These are phyloP conservation scores for Argyra leucocephala DNA, from an alignment of 2,888 invertebrate genomes.

Conservation along the genomic window DNA sequence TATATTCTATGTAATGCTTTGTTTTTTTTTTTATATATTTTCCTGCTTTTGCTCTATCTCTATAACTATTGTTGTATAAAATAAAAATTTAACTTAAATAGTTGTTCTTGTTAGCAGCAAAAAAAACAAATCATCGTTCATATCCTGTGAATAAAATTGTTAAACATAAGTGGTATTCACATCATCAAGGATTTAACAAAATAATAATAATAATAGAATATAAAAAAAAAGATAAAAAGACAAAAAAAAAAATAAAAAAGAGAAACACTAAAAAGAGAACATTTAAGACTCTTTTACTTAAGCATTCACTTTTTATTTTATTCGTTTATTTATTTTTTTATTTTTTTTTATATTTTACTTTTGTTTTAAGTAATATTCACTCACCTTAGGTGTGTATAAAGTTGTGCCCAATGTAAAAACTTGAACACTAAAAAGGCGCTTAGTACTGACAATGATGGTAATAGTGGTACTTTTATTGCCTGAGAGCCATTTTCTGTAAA, in stretches of 20 bases:
- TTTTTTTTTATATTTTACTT: not conserved
- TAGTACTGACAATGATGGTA: not conserved
- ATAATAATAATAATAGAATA: constrained; percentile 1
- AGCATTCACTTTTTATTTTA: not conserved
- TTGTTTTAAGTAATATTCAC: not conserved
- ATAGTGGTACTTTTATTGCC: constrained; percentile 3
- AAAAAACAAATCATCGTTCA: not conserved
- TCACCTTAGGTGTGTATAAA: not conserved
- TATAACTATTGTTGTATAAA: too few relatives aligned
- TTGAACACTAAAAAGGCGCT: not conserved
- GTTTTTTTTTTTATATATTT: not conserved
- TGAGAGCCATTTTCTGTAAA: not conserved
- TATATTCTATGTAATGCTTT: too few relatives aligned
- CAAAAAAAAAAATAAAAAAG: not conserved
- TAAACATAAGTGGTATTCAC: constrained; percentile 3
- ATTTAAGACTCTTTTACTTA: not conserved
- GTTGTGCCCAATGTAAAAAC: not conserved
- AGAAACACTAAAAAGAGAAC: too few relatives aligned
- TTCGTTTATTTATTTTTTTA: not conserved
- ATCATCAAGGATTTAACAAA: constrained; percentile 6
- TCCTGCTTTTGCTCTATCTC: not conserved
- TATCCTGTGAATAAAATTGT: constrained; percentile 6
- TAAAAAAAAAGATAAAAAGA: not conserved
- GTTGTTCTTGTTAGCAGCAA: too few relatives aligned
- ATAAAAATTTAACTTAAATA: too few relatives aligned